Evolutionary conservation across 1,140 invertebrate genomes (phyloP), one percentile per base, ranked within the genome.

Genomic region (Rhagoletis zephyria): DNA sequence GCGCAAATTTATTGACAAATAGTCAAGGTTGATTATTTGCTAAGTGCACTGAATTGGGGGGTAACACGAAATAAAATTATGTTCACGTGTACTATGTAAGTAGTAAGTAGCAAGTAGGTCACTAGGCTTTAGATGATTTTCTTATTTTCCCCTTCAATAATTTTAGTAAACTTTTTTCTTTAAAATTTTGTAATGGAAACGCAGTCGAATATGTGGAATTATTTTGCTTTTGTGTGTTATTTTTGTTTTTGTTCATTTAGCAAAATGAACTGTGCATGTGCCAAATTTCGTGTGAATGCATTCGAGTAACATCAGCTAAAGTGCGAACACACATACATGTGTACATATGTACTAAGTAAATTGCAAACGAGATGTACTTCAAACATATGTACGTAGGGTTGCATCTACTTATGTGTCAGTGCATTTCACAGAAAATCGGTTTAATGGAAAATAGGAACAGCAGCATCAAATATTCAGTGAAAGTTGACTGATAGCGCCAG

Each of bases 221-320:
- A 74, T 40, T 74, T 74, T n/a, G n/a, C 45, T 30, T 5, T 2
- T 40, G 12, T 45, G 30, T 67, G 30, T 67, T 60, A 6, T 7
- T 60, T 12, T 16, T 63, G 4, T 63, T 63, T 63, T 16, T 63
- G 40, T 74, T 40, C 30, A 74, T 48, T 74, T 74, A 42, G 45
- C 67, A 74, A 74, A 74, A n/a, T 16, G 67, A 74, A 42, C 67
- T 48, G 64, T 45, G 14, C 67, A 42, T 74, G 67, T 74, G 67
- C 67, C 67, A 74, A 74, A 45, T 74, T 74, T 42, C 67, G 67
- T 74, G 67, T 74, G 67, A 74, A 74, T 74, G 67, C 67, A 48
- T 48, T 74, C 42, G 12, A 74, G 10, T 42, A 45, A 74, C 67
- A 74, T 42, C 40, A 74, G 42, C 10, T 9, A 12, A 74, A 48